Percentiles rank a stretch among this genome's conserved stretches.
Evolutionary conservation across 2,797 vertebrate genomes (phyloP).

Genomic region (Acomys russatus): DNA sequence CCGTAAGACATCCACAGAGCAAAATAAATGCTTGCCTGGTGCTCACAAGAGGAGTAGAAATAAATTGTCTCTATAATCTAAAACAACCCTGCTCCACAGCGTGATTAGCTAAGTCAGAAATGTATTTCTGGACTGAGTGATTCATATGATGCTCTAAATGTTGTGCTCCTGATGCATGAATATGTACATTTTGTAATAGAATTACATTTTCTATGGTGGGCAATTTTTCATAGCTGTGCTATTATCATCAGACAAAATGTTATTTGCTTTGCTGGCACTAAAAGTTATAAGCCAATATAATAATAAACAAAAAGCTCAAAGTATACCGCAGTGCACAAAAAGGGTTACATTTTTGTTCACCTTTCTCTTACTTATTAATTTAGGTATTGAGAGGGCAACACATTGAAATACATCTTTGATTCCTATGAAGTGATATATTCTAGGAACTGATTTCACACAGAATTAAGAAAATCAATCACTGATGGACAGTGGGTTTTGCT

Average conservation of each 20-base stretch:
- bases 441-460: not conserved
- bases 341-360: not conserved
- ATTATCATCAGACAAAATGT: conserved; percentile 43
- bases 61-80: conserved; percentile 39
- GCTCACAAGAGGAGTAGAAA: conserved; percentile 34
- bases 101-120: conserved; percentile 56
- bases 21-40: conserved; percentile 15
- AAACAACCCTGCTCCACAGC: conserved; percentile 29
- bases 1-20: not conserved
- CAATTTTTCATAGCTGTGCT: conserved; percentile 45
- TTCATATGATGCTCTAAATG: conserved; percentile 28
- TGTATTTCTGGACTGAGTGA: conserved; percentile 43
- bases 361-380: conserved; percentile 36
- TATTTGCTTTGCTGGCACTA: conserved; percentile 31
- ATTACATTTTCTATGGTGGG: conserved; percentile 46
- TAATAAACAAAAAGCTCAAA: conserved; percentile 50
- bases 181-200: conserved; percentile 18
- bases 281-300: conserved; percentile 7
- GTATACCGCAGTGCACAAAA: not conserved
- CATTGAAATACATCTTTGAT: not conserved
- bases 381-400: not conserved
- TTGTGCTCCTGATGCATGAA: conserved; percentile 34
- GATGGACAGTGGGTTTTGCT: not conserved
- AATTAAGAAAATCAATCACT: conserved; percentile 5
- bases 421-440: not conserved